Base-by-base conservation (phyloP, 2,797 vertebrate species). In the Semotilus atromaculatus region DNA sequence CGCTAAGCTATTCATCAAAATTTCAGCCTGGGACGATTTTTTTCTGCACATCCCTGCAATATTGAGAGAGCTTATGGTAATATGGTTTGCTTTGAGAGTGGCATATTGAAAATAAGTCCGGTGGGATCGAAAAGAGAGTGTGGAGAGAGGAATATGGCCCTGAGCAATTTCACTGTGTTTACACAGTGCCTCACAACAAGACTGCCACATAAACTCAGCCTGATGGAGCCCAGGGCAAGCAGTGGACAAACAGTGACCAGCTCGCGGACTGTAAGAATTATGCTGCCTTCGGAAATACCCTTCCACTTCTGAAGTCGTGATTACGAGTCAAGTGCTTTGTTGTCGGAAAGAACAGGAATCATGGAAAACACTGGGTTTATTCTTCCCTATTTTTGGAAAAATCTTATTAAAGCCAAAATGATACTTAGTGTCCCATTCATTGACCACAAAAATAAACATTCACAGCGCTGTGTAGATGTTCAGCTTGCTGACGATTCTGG, bases 71-170 rank as follows among this genome's bases (percentile, higher is more conserved):
- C 70, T 84, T 87, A 87, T 87, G 86, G 87, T 90, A 88, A 90
- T 90, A 86, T 80, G 70, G 86, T 81, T 85, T 81, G 71, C 81
- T 87, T 87, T 89, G 85, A 88, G 89, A 89, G 86, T 88, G 88
- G 76, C 81, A 83, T 86, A 85, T 86, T 86, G 85, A 89, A 89
- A 89, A 90, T 86, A 87, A 83, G 82, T 89, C 88, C 55, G 55
- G 87, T 62, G 87, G 84, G 87, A 87, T 83, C 21, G 60, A 89
- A 89, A 89, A 80, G 86, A 85, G 83, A 84, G 80, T 86, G 82
- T 67, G 38, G 82, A 88, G 79, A 81, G 67, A 67, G 23, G 34
- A 55, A 81, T 80, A 60, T 38, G 76, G 64, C 85, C 80, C 62
- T 84, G 21, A 82, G 88, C 86, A 85, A 84, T 86, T 88, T 82